Base-by-base conservation (phyloP, 2,888 invertebrate species). In the Trichogramma dendrolimi region DNA sequence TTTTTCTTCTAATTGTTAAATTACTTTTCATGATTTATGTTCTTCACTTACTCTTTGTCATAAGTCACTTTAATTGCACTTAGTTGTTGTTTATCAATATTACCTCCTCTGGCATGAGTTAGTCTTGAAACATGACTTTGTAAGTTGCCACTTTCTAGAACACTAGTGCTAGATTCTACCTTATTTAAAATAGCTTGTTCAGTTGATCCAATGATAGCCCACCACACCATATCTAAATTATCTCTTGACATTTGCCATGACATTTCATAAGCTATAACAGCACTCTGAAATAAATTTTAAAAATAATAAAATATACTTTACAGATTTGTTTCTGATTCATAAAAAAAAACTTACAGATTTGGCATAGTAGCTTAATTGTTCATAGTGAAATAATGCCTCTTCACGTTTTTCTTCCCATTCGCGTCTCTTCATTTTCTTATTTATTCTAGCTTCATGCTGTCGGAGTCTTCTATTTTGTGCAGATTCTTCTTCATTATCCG, bases 231-330 rank as follows among this genome's bases (percentile, higher is more conserved):
- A 67, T 90, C 90, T 75, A 88, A 85, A 68, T 87, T 89, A 73
- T 94, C 91, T 73, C 92, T 91, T 0, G 94, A 92, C 75, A 92
- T 83, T 69, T 89, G 90, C 92, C 94, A 94, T 3, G 95, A 89
- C 68, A 96, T 79, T 74, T 96, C 93, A 75, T 91, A 89, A 73
- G 91, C 85, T n/a, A 87, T 78, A 63, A 92, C 81, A 1, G 95
- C 89, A 71, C 89, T 88, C 87, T 88, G 72, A 27, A 61, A 59
- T 47, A 11, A 55, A 55, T 55, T 50, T 11, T 51, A 5, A 44
- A 52, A 54, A 44, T 60, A 5, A 6, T 47, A 61, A 57, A 38
- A 60, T 58, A 53, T 49, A 61, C 44, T 10, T 10, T 47, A 47
- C 14, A 27, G 27, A 27, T n/a, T 40, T 38, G 11, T 46, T 40